Evolutionary conservation across 2,113 vertebrate genomes (phyloP).

Genomic region (Columba janthina): DNA sequence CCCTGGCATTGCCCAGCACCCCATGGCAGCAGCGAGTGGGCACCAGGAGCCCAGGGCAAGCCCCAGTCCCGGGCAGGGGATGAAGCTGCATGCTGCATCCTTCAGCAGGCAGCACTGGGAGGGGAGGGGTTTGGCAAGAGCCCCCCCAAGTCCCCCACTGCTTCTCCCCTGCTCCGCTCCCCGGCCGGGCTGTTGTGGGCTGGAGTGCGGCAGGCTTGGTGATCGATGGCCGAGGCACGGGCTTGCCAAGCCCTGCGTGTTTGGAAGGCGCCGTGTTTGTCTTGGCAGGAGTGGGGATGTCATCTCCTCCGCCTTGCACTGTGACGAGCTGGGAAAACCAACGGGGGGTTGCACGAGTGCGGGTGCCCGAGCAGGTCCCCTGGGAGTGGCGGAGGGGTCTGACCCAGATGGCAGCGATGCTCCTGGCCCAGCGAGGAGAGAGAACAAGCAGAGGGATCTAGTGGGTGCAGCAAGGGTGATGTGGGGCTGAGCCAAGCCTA

Average conservation of each 20-base stretch:
- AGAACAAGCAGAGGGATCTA: neutral
- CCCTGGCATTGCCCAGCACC: no score
- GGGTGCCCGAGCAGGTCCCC: neutral
- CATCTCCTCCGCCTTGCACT: constrained; percentile 13
- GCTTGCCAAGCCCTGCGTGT: constrained; percentile 55
- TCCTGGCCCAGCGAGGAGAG: fast-evolving
- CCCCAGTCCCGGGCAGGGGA: no score
- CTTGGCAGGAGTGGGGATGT: constrained; percentile 55
- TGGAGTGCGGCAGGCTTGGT: neutral
- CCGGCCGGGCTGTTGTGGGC: neutral
- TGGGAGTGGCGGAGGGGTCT: neutral
- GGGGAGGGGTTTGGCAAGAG: fast-evolving
- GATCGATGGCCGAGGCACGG: constrained; percentile 29
- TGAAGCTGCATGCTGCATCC: neutral
- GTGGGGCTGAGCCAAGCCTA: fast-evolving
- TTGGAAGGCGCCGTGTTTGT: constrained; percentile 57
- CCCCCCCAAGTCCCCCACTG: fast-evolving
- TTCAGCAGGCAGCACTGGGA: neutral
- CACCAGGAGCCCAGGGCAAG: neutral
- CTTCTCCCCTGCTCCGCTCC: neutral
- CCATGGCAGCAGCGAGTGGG: fast-evolving
- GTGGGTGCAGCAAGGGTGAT: fast-evolving
- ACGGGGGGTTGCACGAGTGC: neutral
- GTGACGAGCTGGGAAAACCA: constrained; percentile 46
- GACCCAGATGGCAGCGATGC: neutral